Base-by-base conservation (phyloP, 2,797 vertebrate genomes). In the Eupleurogrammus muticus region DNA sequence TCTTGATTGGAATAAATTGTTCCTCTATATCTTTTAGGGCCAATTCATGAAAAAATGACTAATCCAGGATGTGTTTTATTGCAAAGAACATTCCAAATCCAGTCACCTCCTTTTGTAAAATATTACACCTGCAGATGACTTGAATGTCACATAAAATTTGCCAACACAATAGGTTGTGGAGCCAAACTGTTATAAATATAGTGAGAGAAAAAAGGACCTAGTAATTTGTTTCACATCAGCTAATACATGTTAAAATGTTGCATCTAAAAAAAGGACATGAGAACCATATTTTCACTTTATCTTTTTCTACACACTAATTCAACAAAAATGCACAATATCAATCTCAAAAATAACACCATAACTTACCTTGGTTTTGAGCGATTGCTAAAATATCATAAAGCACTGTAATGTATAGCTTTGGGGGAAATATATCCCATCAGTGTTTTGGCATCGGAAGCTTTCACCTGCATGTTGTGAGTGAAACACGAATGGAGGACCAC, bases 1-100 rank as follows among this genome's bases (percentile, higher is more conserved):
- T 48, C 35, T 67, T 62, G 20, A 52, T 23, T 59, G 3, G 34
- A 64, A 4, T 8, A 32, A 60, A 59, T 75, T 24, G 48, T 77
- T 77, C 60, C 3, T 47, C 13, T 62, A 69, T 40, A 38, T 56
- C 21, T 58, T 34, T 50, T 1, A 17, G 28, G 20, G 6, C 38
- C 20, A 10, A 2, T 62, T 62, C 3, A 66, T 66, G 66, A 13
- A 68, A 63, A 20, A 1, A 36, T 0, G 5, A 47, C 1, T 16
- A 0, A 2, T 48, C 5, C 19, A 66, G 44, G 16, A 57, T 56
- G 9, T 35, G 56, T 64, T 67, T 52, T 16, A 56, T 5, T 61
- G 72, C 14, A 49, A 23, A 50, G 20, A 54, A 50, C 34, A n/a
- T 13, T 19, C 34, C 12, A 12, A 24, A 61, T 52, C 20, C 13